Evolutionary conservation across 2,888 invertebrate species (phyloP).

Genomic region (Theodoxus fluviatilis): DNA sequence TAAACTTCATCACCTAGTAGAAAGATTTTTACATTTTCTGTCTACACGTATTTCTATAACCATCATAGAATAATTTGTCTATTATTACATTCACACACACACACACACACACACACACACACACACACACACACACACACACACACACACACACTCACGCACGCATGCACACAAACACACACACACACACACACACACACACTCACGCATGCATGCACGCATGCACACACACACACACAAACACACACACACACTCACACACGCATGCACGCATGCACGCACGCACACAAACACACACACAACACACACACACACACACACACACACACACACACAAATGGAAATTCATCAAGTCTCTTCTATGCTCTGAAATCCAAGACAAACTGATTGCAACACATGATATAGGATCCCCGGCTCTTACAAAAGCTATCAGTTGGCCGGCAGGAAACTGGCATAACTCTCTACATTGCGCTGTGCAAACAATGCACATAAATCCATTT

Average conservation of each 20-base stretch:
- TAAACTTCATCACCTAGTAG: too few species aligned
- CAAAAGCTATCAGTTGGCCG: too few species aligned
- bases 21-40: neutral
- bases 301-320: slow-evolving; percentile 1
- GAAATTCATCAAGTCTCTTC: neutral
- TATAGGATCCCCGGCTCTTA: too few species aligned
- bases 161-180: slow-evolving; percentile 1
- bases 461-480: too few species aligned
- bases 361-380: too few species aligned
- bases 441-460: too few species aligned
- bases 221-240: slow-evolving; percentile 11
- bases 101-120: slow-evolving; percentile 18
- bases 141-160: slow-evolving; percentile 20
- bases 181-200: neutral
- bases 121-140: slow-evolving; percentile 5
- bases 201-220: neutral
- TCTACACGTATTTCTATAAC: too few species aligned
- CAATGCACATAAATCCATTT: too few species aligned
- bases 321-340: slow-evolving; percentile 9
- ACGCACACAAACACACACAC: slow-evolving; percentile 6
- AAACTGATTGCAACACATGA: too few species aligned
- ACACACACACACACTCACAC: slow-evolving; percentile 12
- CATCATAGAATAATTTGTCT: neutral
- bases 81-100: neutral
- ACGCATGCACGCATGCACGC: neutral